Percentiles rank a stretch among this genome's conserved stretches.
phyloP scores from a whole-genome alignment of 2,888 invertebrate species.

The Peribatodes rhomboidaria region DNA sequence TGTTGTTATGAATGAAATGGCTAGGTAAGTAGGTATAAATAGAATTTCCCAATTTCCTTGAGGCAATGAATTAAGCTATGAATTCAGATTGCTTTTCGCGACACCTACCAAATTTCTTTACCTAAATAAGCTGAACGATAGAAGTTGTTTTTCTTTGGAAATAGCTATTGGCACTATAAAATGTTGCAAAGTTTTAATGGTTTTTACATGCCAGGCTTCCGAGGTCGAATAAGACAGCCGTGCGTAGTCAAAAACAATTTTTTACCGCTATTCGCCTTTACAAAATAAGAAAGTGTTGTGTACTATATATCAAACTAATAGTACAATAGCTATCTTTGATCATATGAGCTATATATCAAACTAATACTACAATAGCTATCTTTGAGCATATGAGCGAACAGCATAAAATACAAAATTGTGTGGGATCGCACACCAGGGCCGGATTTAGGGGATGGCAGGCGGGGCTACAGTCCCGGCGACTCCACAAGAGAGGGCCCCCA shows the following conservation, averaged over 20 bases:
- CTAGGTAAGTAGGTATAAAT: too few species aligned
- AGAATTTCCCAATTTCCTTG: background rate
- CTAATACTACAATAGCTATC: too few species aligned
- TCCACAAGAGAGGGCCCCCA: too few species aligned
- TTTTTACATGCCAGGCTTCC: background rate
- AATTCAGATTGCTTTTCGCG: slow-evolving; percentile 2
- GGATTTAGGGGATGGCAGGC: too few species aligned
- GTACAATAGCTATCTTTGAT: too few species aligned
- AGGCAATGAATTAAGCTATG: slow-evolving; percentile 2
- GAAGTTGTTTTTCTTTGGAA: background rate
- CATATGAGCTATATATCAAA: too few species aligned
- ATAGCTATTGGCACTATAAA: slow-evolving; percentile 9
- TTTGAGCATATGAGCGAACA: too few species aligned
- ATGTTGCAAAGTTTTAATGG: slow-evolving; percentile 6
- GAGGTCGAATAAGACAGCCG: background rate
- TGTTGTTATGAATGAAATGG: background rate
- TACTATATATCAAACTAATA: too few species aligned
- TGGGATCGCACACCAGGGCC: too few species aligned
- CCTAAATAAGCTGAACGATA: background rate
- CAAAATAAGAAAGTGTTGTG: too few species aligned
- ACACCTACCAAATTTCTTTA: background rate
- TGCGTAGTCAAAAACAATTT: background rate
- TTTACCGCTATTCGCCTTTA: background rate
- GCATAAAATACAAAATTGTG: too few species aligned
- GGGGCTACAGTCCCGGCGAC: too few species aligned